phyloP scores from a whole-genome alignment of 2,113 vertebrate species.

The Bambusicola thoracicus region DNA sequence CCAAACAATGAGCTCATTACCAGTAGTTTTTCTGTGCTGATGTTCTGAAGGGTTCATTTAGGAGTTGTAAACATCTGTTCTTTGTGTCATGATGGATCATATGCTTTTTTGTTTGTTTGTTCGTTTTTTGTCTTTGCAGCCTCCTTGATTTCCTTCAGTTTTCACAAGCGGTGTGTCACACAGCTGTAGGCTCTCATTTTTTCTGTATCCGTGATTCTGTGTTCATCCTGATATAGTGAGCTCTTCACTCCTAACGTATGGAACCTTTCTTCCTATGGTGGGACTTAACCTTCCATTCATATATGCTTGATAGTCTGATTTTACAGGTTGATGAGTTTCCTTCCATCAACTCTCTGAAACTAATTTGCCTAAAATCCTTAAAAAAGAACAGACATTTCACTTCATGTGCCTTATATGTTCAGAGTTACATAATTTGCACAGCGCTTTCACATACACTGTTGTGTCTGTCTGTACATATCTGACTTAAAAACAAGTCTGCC shows the following conservation, averaged over 20 bases:
- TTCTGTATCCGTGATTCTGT: background rate
- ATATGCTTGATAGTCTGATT: background rate
- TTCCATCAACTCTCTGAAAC: background rate
- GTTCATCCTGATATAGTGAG: background rate
- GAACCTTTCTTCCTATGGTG: background rate
- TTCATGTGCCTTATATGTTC: background rate
- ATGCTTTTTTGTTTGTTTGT: background rate
- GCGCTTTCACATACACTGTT: background rate
- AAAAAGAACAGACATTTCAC: background rate
- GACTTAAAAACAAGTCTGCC: background rate
- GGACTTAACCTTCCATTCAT: background rate
- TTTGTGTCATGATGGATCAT: background rate
- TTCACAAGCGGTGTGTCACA: background rate
- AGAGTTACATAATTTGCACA: background rate
- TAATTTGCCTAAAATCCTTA: background rate
- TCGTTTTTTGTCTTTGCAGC: background rate
- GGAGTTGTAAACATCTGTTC: background rate
- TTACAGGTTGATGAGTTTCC: background rate
- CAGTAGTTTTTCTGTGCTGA: background rate
- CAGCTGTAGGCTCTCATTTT: background rate
- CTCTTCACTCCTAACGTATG: background rate
- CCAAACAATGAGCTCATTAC: background rate
- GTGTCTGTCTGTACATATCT: background rate
- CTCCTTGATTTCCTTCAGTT: background rate
- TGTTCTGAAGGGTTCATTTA: background rate